phyloP scores from a whole-genome alignment of 1,140 invertebrate genomes.

The Muscidifurax raptorellus region DNA sequence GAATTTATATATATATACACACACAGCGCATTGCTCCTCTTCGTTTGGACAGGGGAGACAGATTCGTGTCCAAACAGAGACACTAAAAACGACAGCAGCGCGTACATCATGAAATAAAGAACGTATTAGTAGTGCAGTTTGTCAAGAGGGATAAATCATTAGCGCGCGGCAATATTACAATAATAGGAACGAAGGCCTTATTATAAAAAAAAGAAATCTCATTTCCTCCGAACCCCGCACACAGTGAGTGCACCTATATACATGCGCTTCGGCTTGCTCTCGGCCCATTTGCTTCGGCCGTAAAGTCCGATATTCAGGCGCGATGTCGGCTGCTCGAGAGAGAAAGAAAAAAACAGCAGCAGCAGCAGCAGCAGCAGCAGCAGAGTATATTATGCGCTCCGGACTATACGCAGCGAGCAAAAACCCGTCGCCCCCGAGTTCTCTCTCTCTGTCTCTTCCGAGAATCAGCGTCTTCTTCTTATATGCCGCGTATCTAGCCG shows the following conservation, averaged over 20 bases:
- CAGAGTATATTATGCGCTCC: not conserved
- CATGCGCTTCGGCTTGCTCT: not conserved
- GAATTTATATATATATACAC: constrained; percentile 13
- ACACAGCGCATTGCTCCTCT: too few relatives aligned
- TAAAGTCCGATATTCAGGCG: constrained; percentile 37
- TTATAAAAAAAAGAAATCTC: not conserved
- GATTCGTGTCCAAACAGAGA: constrained; percentile 46
- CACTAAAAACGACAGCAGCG: constrained; percentile 1
- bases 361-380: too few relatives aligned
- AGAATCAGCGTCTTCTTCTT: constrained; percentile 57
- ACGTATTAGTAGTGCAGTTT: not conserved
- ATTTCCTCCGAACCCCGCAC: constrained; percentile 43
- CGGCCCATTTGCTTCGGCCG: constrained; percentile 36
- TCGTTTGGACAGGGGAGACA: constrained; percentile 42
- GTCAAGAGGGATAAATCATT: not conserved
- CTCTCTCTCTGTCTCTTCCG: constrained; percentile 60
- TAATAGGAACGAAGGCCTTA: too few relatives aligned
- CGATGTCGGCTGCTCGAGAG: constrained; percentile 48
- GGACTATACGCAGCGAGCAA: constrained; percentile 54
- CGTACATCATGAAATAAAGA: constrained; percentile 21
- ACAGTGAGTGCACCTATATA: constrained; percentile 55
- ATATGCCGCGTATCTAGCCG: not conserved
- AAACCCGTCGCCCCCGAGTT: constrained; percentile 64
- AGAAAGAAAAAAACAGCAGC: not conserved
- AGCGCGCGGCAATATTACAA: too few relatives aligned